Evolutionary conservation across 2,888 invertebrate species (phyloP).

Genomic region (Syritta pipiens): DNA sequence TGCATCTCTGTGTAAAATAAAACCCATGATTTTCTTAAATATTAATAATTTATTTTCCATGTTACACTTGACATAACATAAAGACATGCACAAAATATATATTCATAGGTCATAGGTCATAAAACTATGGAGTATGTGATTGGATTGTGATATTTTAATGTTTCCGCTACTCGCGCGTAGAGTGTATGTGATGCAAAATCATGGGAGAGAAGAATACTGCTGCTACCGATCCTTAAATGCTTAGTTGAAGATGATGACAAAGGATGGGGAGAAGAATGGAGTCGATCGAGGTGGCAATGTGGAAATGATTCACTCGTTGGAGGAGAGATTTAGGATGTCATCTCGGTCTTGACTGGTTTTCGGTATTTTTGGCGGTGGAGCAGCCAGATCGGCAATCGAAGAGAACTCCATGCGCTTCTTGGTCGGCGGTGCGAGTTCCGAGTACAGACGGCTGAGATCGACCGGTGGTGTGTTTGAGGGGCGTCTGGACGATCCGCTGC

Average conservation of each 20-base stretch:
- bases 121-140: slow-evolving; percentile 28
- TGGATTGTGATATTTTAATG: no score
- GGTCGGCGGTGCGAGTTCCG: slow-evolving; percentile 76
- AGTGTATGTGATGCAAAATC: slow-evolving; percentile 34
- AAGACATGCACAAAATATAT: slow-evolving; percentile 57
- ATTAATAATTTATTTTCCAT: slow-evolving; percentile 64
- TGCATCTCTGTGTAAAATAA: no score
- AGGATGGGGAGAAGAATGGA: background rate
- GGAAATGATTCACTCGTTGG: slow-evolving; percentile 74
- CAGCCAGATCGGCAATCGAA: slow-evolving; percentile 79
- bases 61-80: slow-evolving; percentile 49
- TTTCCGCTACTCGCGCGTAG: slow-evolving; percentile 12
- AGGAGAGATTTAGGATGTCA: slow-evolving; percentile 77
- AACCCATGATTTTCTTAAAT: slow-evolving; percentile 38
- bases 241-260: slow-evolving; percentile 8
- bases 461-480: slow-evolving; percentile 77
- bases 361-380: slow-evolving; percentile 82
- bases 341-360: slow-evolving; percentile 81
- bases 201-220: no score
- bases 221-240: slow-evolving; percentile 38
- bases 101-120: slow-evolving; percentile 15
- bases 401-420: slow-evolving; percentile 80
- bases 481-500: slow-evolving; percentile 76
- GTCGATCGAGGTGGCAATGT: slow-evolving; percentile 9
- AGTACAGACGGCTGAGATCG: slow-evolving; percentile 77